Conservation (phyloP, 2,113 vertebrate species). For the Peromyscus leucopus region DNA sequence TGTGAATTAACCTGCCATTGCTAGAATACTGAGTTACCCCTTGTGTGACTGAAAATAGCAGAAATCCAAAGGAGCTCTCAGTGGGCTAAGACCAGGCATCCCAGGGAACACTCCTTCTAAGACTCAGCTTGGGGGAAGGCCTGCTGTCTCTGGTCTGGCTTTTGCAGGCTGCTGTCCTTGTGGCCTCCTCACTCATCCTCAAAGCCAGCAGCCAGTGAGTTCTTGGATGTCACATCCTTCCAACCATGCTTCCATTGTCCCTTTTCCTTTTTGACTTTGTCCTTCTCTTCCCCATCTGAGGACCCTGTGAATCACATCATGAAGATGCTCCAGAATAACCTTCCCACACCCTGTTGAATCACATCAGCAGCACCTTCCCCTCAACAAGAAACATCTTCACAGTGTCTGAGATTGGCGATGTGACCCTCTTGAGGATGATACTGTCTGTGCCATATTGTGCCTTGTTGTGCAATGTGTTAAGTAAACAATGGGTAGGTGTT, state of each 20-base stretch:
- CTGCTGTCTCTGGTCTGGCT: not conserved
- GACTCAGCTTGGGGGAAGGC: not conserved
- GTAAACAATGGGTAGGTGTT: not conserved
- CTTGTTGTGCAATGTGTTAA: not conserved
- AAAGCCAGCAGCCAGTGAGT: not conserved
- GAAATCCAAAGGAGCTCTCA: not conserved
- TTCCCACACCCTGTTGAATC: not conserved
- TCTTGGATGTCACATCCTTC: not conserved
- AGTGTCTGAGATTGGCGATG: not conserved
- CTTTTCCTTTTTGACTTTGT: not conserved
- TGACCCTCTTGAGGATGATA: not conserved
- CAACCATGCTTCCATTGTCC: not conserved
- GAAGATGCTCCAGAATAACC: not conserved
- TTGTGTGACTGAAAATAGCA: not conserved
- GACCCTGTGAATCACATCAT: not conserved
- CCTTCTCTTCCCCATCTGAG: not conserved
- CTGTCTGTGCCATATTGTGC: not conserved
- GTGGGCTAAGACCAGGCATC: not conserved
- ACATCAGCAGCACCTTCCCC: not conserved
- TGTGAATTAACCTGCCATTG: constrained; percentile 6
- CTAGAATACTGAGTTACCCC: constrained; percentile 18
- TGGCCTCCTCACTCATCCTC: not conserved
- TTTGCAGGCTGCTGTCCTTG: not conserved
- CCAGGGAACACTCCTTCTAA: not conserved
- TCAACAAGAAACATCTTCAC: not conserved